Conservation (phyloP, 2,888 invertebrate genomes). For the Microchrysa polita region DNA sequence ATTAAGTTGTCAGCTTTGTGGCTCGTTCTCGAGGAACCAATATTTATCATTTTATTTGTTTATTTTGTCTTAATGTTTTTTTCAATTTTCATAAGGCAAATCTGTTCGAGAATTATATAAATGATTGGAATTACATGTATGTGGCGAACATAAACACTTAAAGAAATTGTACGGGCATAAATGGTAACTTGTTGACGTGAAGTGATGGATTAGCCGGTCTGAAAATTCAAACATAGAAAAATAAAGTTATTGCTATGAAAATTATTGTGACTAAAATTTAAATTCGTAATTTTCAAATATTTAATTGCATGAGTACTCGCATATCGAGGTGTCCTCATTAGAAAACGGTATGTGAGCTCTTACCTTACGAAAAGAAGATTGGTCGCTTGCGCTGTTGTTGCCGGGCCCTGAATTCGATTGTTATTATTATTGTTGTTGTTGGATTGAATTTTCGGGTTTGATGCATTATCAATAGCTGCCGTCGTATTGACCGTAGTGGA, state of each 20-base stretch:
- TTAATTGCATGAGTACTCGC: background rate
- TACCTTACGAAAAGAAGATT: conserved; percentile 64
- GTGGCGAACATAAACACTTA: conserved; percentile 52
- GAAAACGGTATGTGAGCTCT: background rate
- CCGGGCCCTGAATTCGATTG: conserved; percentile 59
- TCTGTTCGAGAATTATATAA: conserved; percentile 5
- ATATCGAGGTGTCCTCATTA: background rate
- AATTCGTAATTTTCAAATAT: background rate
- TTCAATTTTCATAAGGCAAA: conserved; percentile 26
- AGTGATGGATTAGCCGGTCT: conserved; percentile 61
- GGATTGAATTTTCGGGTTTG: conserved; percentile 48
- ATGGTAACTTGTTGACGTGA: conserved; percentile 62
- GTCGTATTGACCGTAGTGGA: conserved; percentile 41
- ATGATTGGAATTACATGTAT: no score
- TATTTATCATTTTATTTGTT: background rate
- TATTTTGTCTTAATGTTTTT: no score
- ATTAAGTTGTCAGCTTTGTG: background rate
- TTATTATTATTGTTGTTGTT: conserved; percentile 52
- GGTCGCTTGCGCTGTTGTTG: conserved; percentile 44
- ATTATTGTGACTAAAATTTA: conserved; percentile 1
- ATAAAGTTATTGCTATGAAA: no score
- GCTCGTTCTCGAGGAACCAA: conserved; percentile 11
- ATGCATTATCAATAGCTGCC: conserved; percentile 50
- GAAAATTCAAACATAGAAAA: conserved; percentile 12
- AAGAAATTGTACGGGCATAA: conserved; percentile 62